A percentile compares a stretch with the other conserved stretches of the same genome.
These are phyloP conservation scores for Cyaniris semiargus DNA, from an alignment of 2,888 invertebrate species.

Conservation along the genomic window DNA sequence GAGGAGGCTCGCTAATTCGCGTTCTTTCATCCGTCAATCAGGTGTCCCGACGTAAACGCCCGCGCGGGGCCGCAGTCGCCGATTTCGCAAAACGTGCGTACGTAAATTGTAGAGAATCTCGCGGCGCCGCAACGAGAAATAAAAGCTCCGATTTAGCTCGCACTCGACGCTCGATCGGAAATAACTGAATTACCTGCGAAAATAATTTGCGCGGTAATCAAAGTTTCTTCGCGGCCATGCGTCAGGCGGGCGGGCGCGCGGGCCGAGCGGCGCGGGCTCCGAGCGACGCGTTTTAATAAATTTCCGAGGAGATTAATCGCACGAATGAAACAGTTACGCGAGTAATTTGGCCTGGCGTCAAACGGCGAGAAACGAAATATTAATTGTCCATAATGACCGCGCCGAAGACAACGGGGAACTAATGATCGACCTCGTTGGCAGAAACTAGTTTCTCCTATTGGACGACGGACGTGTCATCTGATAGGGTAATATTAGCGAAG, in stretches of 20 bases:
- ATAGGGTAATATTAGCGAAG: neutral
- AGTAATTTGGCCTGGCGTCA: conserved; percentile 56
- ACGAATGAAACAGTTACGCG: conserved; percentile 55
- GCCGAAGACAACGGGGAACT: conserved; percentile 7
- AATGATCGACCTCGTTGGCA: neutral
- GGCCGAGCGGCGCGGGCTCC: conserved; percentile 39
- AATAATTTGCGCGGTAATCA: conserved; percentile 50
- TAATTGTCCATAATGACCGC: conserved; percentile 36
- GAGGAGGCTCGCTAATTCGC: conserved; percentile 59
- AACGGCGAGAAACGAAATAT: conserved; percentile 37
- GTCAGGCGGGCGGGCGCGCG: conserved; percentile 57
- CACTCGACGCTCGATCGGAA: conserved; percentile 47
- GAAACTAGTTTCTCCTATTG: neutral
- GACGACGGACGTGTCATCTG: neutral
- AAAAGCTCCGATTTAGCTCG: conserved; percentile 57
- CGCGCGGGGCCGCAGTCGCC: conserved; percentile 58
- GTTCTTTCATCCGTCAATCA: conserved; percentile 79
- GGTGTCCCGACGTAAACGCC: conserved; percentile 55
- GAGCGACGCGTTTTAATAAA: conserved; percentile 46
- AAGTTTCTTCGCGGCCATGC: conserved; percentile 63
- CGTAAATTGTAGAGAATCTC: conserved; percentile 58
- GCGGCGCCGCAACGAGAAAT: conserved; percentile 55
- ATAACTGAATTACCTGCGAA: conserved; percentile 54
- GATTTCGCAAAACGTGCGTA: conserved; percentile 53
- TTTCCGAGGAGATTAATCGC: conserved; percentile 57